A percentile compares a stretch with the other conserved stretches of the same genome.
These are phyloP conservation scores for Cheilosia vulpina DNA, from an alignment of 2,888 invertebrate genomes.

Conservation along the genomic window DNA sequence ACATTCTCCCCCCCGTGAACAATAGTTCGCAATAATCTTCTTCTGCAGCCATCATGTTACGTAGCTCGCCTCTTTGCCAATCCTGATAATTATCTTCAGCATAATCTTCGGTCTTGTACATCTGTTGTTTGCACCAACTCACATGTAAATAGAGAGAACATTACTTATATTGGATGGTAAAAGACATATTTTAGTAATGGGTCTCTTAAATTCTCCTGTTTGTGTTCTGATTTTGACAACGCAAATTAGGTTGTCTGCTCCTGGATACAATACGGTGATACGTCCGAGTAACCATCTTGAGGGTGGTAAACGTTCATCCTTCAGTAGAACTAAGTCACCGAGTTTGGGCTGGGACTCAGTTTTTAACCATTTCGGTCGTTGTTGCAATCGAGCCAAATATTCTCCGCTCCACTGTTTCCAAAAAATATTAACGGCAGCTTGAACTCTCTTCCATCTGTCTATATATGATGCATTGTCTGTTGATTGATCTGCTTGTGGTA, in stretches of 20 bases:
- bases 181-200: slow-evolving; percentile 14
- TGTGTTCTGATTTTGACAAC: slow-evolving; percentile 1
- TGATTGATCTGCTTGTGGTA: slow-evolving; percentile 55
- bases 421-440: slow-evolving; percentile 13
- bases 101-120: no score
- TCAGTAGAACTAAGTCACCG: slow-evolving; percentile 12
- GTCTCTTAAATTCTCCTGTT: slow-evolving; percentile 13
- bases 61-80: no score
- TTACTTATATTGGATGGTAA: slow-evolving; percentile 4
- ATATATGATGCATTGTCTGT: neutral
- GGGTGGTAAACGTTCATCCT: slow-evolving; percentile 26
- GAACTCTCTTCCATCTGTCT: slow-evolving; percentile 14
- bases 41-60: no score
- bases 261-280: neutral
- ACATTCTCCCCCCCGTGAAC: no score
- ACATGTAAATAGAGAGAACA: no score
- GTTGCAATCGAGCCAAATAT: slow-evolving; percentile 22
- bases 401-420: slow-evolving; percentile 22
- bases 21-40: no score
- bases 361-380: slow-evolving; percentile 44
- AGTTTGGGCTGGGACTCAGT: neutral
- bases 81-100: no score
- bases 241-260: neutral
- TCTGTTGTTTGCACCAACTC: no score
- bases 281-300: slow-evolving; percentile 1